Evolutionary conservation across 2,797 vertebrate species (phyloP).

Genomic region (Sparidentex hasta): DNA sequence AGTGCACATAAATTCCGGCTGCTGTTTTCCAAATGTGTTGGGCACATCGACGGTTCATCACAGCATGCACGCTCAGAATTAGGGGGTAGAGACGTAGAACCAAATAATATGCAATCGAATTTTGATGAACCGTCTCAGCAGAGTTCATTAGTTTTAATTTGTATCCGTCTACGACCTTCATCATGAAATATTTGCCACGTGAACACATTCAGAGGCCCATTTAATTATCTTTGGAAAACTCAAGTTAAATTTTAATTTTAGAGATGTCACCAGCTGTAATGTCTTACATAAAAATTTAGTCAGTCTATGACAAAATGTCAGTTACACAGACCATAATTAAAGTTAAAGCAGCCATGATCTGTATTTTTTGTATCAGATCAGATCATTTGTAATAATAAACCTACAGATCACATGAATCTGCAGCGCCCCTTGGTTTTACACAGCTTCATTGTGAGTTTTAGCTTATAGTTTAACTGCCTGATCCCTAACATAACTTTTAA

Average conservation of each 20-base stretch:
- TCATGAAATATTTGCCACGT: slow-evolving; percentile 18
- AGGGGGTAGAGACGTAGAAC: slow-evolving; percentile 13
- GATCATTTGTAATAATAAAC: background rate
- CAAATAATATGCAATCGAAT: slow-evolving; percentile 26
- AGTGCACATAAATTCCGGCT: background rate
- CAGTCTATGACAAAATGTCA: slow-evolving; percentile 4
- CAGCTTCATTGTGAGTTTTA: background rate
- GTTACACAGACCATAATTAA: background rate
- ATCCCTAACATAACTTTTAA: no score
- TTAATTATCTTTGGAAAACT: background rate
- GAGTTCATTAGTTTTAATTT: slow-evolving; percentile 43
- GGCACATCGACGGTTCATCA: background rate
- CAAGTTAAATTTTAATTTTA: slow-evolving; percentile 6
- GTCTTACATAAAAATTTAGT: background rate
- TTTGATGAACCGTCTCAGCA: slow-evolving; percentile 2
- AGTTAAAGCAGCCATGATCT: background rate
- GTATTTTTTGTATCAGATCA: background rate
- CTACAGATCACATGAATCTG: background rate
- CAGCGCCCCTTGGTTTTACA: background rate
- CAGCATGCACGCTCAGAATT: background rate
- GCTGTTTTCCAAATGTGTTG: slow-evolving; percentile 21
- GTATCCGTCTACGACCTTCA: slow-evolving; percentile 30
- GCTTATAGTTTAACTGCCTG: background rate
- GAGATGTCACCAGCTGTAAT: background rate
- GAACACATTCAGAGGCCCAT: slow-evolving; percentile 12